Evolutionary conservation across 2,113 vertebrate genomes (phyloP), one percentile per base, ranked within the genome.

Genomic region (Rhinolophus ferrumequinum): DNA sequence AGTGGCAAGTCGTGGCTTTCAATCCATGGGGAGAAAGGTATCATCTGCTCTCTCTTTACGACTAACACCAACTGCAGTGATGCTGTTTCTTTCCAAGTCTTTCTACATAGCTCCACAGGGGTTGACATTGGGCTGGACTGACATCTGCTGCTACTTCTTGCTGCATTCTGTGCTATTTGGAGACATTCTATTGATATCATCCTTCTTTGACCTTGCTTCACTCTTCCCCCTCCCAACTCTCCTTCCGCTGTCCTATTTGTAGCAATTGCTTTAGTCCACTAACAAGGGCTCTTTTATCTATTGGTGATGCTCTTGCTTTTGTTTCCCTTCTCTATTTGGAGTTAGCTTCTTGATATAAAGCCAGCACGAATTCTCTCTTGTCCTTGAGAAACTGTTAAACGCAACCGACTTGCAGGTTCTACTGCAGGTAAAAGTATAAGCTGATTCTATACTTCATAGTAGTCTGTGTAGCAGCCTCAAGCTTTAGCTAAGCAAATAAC

Each of bases 81-180:
- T 54, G 87, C 92, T 85, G 91, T 84, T 97, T 96, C 97, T 83
- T 97, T 97, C 97, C 97, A 97, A 98, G 92, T 97, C 96, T 97
- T 97, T 97, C 98, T 95, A 73, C 97, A 92, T 35, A 89, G 72
- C 90, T 89, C 95, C 82, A 58, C 92, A 72, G 97, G 95, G 86
- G 97, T 97, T 98, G 86, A 94, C 97, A 98, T 72, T 88, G 84
- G 97, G 97, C 96, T 82, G 97, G 97, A 97, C 98, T 97, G 96
- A 96, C 95, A 97, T 95, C 75, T 98, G 98, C 95, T 97, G 98
- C 97, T 95, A 96, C 97, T 97, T 97, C 90, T 98, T 92, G 88
- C 97, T 98, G 97, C 98, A 93, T 94, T 94, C 93, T 96, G 95
- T 98, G 96, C 92, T 98, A 97, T 97, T 96, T 97, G 90, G 93